phyloP scores from a whole-genome alignment of 1,140 invertebrate genomes.

The Heliconius hewitsoni region DNA sequence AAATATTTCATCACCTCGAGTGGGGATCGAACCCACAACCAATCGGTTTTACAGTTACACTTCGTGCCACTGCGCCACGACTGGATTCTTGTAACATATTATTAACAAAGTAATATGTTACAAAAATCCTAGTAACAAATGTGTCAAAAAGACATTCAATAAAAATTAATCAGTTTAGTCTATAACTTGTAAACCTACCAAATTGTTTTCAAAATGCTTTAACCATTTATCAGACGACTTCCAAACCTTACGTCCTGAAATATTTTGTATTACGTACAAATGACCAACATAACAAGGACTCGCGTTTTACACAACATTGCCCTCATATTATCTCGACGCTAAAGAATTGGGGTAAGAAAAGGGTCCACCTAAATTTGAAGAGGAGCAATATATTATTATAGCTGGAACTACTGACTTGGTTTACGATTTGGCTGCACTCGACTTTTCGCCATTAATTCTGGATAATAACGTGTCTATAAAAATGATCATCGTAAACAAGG shows the following conservation, averaged over 20 bases:
- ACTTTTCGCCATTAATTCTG: constrained; percentile 21
- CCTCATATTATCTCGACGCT: constrained; percentile 33
- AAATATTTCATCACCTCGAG: too few relatives aligned
- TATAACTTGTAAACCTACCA: background rate
- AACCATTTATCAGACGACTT: background rate
- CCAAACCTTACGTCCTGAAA: constrained; percentile 1
- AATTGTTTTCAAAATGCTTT: background rate
- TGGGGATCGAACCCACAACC: too few relatives aligned
- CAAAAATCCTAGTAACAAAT: too few relatives aligned
- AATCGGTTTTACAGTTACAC: too few relatives aligned
- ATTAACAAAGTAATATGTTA: too few relatives aligned
- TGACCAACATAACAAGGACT: constrained; percentile 34
- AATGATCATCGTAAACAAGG: background rate
- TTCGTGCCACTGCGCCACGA: too few relatives aligned
- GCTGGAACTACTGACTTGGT: constrained; percentile 17
- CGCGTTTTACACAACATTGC: constrained; percentile 34
- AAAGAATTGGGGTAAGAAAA: constrained; percentile 34
- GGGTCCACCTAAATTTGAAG: constrained; percentile 42
- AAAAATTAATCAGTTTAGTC: background rate
- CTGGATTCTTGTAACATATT: too few relatives aligned
- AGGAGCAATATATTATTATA: constrained; percentile 30
- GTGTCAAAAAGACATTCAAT: background rate
- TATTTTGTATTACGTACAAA: constrained; percentile 30
- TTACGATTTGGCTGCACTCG: constrained; percentile 30
- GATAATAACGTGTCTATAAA: background rate